Percentiles rank a stretch among this genome's conserved stretches.
phyloP scores from a whole-genome alignment of 2,888 invertebrate genomes.

The Amaurobius ferox region DNA sequence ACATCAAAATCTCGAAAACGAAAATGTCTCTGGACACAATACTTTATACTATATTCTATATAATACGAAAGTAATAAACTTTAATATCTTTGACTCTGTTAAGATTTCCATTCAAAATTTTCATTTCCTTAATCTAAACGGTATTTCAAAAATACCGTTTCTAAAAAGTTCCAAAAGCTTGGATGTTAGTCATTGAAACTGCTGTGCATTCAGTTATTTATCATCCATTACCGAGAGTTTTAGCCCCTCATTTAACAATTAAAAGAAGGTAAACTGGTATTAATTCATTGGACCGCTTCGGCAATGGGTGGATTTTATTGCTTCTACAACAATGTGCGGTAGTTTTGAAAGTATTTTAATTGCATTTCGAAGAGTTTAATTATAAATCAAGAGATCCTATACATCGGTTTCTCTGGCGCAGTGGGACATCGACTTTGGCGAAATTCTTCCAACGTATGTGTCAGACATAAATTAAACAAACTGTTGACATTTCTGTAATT shows the following conservation, averaged over 20 bases:
- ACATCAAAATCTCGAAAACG: too few relatives aligned
- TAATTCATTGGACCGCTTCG: not conserved
- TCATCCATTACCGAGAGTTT: not conserved
- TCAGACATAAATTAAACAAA: not conserved
- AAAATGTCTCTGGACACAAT: too few relatives aligned
- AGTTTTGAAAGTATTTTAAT: constrained; percentile 58
- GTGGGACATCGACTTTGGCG: not conserved
- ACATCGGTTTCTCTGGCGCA: not conserved
- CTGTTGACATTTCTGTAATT: constrained; percentile 16
- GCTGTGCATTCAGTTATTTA: not conserved
- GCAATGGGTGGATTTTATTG: constrained; percentile 31
- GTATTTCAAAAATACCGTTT: too few relatives aligned
- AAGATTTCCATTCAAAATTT: too few relatives aligned
- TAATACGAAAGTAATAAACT: too few relatives aligned
- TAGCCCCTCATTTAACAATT: not conserved
- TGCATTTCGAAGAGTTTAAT: constrained; percentile 33
- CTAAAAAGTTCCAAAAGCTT: too few relatives aligned
- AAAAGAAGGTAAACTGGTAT: not conserved
- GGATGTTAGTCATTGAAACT: too few relatives aligned
- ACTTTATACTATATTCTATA: too few relatives aligned
- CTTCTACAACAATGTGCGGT: constrained; percentile 38
- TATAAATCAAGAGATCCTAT: constrained; percentile 8
- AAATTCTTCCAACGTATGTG: not conserved
- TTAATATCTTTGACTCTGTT: too few relatives aligned
- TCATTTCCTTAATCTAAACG: too few relatives aligned